phyloP scores from a whole-genome alignment of 2,113 vertebrate genomes.

The Balaeniceps rex region DNA sequence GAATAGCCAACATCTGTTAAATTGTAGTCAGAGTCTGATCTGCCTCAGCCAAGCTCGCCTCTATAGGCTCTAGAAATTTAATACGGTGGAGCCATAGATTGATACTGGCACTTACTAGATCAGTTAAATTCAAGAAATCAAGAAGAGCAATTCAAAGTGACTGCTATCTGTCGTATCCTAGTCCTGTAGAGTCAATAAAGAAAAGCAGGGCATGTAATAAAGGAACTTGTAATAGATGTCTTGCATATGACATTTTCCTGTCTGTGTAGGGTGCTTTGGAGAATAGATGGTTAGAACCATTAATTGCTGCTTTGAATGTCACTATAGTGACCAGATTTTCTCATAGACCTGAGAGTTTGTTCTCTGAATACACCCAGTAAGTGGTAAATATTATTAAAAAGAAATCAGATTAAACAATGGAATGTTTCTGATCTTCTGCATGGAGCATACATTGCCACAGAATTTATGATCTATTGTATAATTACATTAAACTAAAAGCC shows the following conservation, averaged over 20 bases:
- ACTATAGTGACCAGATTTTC: background rate
- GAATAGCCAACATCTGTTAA: background rate
- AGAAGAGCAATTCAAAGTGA: background rate
- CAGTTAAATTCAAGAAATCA: background rate
- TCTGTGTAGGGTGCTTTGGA: background rate
- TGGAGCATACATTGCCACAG: background rate
- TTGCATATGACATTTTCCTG: background rate
- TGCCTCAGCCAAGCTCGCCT: background rate
- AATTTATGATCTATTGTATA: background rate
- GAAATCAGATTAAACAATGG: background rate
- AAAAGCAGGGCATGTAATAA: background rate
- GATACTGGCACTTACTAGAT: background rate
- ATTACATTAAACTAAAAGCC: background rate
- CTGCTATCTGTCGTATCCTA: fast-evolving
- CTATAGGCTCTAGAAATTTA: background rate
- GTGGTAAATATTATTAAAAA: background rate
- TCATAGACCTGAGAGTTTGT: background rate
- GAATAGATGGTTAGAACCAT: background rate
- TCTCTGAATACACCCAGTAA: background rate
- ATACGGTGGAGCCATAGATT: background rate
- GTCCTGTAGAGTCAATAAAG: background rate
- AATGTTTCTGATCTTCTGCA: background rate
- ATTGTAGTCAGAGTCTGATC: background rate
- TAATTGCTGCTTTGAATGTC: background rate
- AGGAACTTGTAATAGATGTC: background rate